Evolutionary conservation across 2,113 vertebrate species (phyloP).

Genomic region (Neodontobutis hainanensis): DNA sequence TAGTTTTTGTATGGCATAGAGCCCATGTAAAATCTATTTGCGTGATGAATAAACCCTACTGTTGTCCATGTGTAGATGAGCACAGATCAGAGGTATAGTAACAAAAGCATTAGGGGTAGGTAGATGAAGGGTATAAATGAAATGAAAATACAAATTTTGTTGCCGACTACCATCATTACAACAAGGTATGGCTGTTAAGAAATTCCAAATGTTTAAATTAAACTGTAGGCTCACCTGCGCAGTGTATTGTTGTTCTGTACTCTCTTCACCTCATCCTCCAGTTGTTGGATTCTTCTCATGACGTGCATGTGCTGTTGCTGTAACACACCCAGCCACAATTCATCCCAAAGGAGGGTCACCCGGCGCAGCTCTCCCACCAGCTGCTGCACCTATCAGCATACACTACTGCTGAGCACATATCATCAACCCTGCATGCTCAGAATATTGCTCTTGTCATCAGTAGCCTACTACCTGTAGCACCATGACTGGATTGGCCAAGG

Average conservation of each 20-base stretch:
- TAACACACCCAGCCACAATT: conserved; percentile 94
- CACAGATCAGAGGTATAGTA: too few species aligned
- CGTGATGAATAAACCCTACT: too few species aligned
- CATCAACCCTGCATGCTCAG: too few species aligned
- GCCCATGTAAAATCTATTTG: too few species aligned
- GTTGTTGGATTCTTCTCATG: conserved; percentile 90
- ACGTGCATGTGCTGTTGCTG: conserved; percentile 98
- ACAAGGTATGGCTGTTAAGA: too few species aligned
- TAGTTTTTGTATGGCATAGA: too few species aligned
- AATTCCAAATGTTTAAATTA: too few species aligned
- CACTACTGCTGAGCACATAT: not conserved
- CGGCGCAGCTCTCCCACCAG: conserved; percentile 94
- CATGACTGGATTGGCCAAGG: conserved; percentile 95
- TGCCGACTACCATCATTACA: too few species aligned
- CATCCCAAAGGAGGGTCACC: conserved; percentile 98
- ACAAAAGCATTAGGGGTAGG: too few species aligned
- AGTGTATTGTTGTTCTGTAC: conserved; percentile 94
- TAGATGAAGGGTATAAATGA: too few species aligned
- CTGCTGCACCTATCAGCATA: conserved; percentile 88
- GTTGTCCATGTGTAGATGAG: too few species aligned
- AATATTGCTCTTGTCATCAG: not conserved
- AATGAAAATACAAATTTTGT: too few species aligned
- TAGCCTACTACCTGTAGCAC: conserved; percentile 88
- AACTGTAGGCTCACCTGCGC: conserved; percentile 85
- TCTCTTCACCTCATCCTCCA: conserved; percentile 97